These are phyloP conservation scores for Motacilla alba DNA, from an alignment of 2,113 vertebrate genomes.

Conservation along the genomic window DNA sequence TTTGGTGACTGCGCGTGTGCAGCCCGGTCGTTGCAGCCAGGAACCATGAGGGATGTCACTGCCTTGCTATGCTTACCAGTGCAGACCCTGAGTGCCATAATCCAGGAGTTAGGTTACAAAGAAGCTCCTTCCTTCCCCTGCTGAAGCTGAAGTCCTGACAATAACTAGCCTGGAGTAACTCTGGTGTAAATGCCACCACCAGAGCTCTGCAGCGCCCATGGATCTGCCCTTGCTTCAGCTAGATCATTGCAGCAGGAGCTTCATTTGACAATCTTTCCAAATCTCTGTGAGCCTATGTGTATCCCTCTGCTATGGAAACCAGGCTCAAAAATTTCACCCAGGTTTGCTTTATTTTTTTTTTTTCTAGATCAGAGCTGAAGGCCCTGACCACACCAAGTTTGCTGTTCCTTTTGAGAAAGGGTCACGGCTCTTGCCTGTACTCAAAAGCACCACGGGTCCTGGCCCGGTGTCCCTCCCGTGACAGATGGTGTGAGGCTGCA, in stretches of 20 bases:
- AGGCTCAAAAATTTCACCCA: neutral
- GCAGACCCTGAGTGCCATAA: neutral
- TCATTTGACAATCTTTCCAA: neutral
- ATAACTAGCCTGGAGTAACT: neutral
- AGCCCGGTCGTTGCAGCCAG: fast-evolving
- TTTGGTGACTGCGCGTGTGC: fast-evolving
- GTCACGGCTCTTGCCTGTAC: neutral
- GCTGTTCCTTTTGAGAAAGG: neutral
- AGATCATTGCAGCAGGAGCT: neutral
- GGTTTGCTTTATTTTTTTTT: neutral
- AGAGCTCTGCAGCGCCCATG: neutral
- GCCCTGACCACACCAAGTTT: neutral
- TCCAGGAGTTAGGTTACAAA: neutral
- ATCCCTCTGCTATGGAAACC: neutral
- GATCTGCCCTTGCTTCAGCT: neutral
- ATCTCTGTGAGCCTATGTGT: fast-evolving
- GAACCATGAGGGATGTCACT: neutral
- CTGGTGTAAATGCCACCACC: neutral
- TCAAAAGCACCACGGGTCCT: fast-evolving
- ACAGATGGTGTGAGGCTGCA: fast-evolving
- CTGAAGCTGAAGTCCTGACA: neutral
- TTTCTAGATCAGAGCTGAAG: neutral
- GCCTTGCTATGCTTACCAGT: fast-evolving
- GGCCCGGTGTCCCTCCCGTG: fast-evolving
- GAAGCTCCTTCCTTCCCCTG: neutral